Conservation (phyloP, 2,113 vertebrate species). For the Alligator sinensis region DNA sequence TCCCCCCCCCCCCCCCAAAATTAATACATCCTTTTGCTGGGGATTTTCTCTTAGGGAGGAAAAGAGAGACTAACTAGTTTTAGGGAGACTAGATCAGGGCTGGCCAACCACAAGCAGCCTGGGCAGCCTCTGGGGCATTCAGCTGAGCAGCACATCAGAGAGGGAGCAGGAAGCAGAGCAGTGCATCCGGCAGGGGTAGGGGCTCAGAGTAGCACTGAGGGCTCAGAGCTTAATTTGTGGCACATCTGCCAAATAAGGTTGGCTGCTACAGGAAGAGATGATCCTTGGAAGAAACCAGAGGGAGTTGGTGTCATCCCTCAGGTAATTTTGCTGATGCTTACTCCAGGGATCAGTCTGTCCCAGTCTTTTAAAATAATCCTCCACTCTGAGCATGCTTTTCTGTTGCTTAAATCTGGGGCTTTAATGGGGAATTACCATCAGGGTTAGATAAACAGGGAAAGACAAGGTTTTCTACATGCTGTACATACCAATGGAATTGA, state of each 20-base stretch:
- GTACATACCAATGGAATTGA: not conserved
- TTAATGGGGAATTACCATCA: not conserved
- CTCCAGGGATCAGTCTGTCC: not conserved
- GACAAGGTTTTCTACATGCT: not conserved
- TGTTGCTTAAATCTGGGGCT: not conserved
- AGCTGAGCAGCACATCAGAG: not conserved
- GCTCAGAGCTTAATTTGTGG: too few species aligned
- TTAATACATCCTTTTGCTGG: too few species aligned
- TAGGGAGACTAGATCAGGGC: too few species aligned
- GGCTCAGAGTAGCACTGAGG: too few species aligned
- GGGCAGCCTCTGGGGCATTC: too few species aligned
- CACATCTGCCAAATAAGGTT: too few species aligned
- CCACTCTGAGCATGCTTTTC: not conserved
- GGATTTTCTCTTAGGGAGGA: too few species aligned
- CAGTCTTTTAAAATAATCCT: not conserved
- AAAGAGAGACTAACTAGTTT: too few species aligned
- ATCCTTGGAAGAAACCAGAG: not conserved
- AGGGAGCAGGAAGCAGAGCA: not conserved
- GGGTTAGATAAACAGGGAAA: not conserved
- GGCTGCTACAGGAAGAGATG: too few species aligned
- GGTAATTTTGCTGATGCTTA: not conserved
- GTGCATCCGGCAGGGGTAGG: not conserved
- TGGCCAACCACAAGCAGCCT: too few species aligned
- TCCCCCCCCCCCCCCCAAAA: too few species aligned
- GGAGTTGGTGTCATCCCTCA: not conserved